These are phyloP conservation scores for Helobdella robusta DNA, from an alignment of 2,888 invertebrate species.

Conservation along the genomic window DNA sequence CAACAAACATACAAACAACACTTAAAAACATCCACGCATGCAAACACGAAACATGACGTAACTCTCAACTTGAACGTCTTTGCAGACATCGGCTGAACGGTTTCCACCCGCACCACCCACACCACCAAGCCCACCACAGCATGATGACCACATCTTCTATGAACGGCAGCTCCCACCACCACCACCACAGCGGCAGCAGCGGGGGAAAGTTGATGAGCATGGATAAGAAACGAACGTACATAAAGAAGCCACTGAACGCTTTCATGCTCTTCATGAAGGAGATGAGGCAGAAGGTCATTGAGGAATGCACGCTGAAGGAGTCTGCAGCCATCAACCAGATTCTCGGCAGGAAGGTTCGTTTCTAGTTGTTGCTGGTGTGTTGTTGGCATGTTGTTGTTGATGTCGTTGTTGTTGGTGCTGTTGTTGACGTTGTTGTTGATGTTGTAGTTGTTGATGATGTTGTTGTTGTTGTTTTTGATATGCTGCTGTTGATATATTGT, in stretches of 20 bases:
- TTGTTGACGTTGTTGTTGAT: no score
- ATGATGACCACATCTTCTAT: background rate
- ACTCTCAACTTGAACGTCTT: background rate
- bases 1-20: no score
- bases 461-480: no score
- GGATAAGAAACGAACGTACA: constrained; percentile 53
- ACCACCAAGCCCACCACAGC: background rate
- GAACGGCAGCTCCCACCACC: background rate
- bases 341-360: constrained; percentile 82
- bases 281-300: constrained; percentile 94
- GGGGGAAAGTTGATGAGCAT: background rate
- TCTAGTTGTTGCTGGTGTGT: no score
- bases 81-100: background rate
- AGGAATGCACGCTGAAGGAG: constrained; percentile 94
- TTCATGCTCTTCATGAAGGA: constrained; percentile 99
- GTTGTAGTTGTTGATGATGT: no score
- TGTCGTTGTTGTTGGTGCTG: no score
- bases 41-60: no score
- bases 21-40: no score
- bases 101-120: background rate
- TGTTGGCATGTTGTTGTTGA: no score
- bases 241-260: constrained; percentile 98
- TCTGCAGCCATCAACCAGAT: constrained; percentile 99
- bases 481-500: no score
- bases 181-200: background rate